Base-by-base conservation (phyloP, 2,113 vertebrate genomes). In the Caranx melampygus region DNA sequence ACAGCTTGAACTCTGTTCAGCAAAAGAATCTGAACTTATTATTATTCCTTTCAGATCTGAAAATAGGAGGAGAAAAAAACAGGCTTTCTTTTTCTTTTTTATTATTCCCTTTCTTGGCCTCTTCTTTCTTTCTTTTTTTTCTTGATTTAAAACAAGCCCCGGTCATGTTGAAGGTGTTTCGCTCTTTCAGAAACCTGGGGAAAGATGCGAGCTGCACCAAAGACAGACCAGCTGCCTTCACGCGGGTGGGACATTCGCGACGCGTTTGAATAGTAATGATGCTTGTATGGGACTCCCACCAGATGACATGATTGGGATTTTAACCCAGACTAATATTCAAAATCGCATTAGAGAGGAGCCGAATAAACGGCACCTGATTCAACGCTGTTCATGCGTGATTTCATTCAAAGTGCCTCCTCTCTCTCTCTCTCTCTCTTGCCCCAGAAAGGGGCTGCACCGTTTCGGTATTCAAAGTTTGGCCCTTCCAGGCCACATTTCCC, bases 241-340 rank as follows among this genome's bases (percentile, higher is more conserved):
- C 95, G 97, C 96, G 96, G 97, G 97, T 97, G 97, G 97, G 96
- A 97, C 95, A 96, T 96, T 96, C 95, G 95, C 91, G 91, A 94
- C 75, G 92, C 93, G 86, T 96, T 95, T 97, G 96, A 97, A 97
- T 96, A 94, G 95, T 95, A 94, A 96, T 96, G 93, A 93, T 91
- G 95, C 92, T 96, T 95, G 96, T 96, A 96, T 98, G 97, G 96
- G 97, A 98, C 97, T 96, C 95, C 95, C 94, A 96, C 95, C 98
- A 98, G 97, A 97, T 98, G 97, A 97, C 96, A 96, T 94, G 94
- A 94, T 94, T 93, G 92, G 94, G 89, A 93, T 95, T 92, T 95
- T 92, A 94, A 95, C 88, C 92, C 92, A 93, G 94, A 94, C 93
- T 95, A 93, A 95, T 94, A 95, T 95, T 95, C 94, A 92, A 94